phyloP scores from a whole-genome alignment of 2,888 invertebrate genomes.

The Dolomedes plantarius region DNA sequence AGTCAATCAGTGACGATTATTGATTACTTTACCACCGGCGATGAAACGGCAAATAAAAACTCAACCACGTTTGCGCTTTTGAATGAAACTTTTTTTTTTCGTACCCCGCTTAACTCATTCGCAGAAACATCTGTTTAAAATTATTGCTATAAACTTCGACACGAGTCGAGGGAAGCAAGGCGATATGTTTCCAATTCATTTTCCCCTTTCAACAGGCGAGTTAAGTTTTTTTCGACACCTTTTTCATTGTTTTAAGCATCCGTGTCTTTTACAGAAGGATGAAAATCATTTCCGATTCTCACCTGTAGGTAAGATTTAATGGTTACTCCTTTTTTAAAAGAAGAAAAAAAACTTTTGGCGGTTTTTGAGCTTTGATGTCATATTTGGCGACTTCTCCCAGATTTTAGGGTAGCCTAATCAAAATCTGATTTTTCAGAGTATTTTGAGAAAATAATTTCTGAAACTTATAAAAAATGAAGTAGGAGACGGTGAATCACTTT shows the following conservation, averaged over 20 bases:
- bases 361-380: no score
- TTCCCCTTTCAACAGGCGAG: background rate
- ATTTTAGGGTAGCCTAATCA: no score
- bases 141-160: background rate
- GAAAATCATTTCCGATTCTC: background rate
- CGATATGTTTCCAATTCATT: background rate
- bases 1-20: background rate
- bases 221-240: background rate
- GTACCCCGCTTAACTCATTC: background rate
- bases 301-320: background rate
- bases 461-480: no score
- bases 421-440: no score
- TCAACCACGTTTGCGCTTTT: background rate
- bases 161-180: background rate
- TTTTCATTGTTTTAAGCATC: background rate
- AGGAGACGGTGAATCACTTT: no score
- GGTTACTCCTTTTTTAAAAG: background rate
- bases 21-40: slow-evolving; percentile 4
- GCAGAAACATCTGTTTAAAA: background rate
- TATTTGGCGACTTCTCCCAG: no score
- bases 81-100: background rate
- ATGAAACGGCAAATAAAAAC: background rate
- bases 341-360: no score
- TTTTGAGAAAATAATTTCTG: no score
- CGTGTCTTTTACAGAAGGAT: background rate